Conservation (phyloP, 2,888 invertebrate species). For the Xestia xanthographa region DNA sequence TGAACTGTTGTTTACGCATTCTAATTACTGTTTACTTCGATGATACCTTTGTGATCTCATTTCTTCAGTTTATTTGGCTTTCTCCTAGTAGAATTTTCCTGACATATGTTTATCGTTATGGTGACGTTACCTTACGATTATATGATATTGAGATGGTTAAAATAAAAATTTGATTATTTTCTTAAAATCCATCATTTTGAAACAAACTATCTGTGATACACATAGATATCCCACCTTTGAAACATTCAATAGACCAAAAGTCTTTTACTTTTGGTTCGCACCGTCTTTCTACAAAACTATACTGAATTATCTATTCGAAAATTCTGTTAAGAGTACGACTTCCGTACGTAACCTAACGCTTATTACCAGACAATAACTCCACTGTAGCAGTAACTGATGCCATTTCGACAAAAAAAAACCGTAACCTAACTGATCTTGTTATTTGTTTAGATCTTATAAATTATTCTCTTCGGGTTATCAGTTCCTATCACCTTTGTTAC, state of each 20-base stretch:
- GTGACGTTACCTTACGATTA: neutral
- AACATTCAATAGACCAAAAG: neutral
- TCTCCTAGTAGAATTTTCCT: constrained; percentile 21
- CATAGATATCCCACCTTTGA: neutral
- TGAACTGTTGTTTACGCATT: constrained; percentile 57
- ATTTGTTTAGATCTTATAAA: constrained; percentile 32
- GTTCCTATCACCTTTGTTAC: constrained; percentile 1
- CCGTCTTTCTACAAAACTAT: neutral
- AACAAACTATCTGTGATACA: neutral
- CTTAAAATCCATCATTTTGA: neutral
- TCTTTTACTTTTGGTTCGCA: neutral
- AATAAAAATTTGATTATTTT: no score
- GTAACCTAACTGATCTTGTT: neutral
- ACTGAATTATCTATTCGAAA: neutral
- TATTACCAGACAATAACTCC: neutral
- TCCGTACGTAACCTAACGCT: neutral
- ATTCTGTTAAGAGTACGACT: neutral
- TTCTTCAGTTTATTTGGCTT: constrained; percentile 35
- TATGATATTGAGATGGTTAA: neutral
- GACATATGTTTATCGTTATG: neutral
- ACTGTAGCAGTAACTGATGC: no score
- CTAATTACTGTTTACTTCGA: constrained; percentile 55
- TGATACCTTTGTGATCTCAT: constrained; percentile 46
- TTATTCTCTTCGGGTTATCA: constrained; percentile 32
- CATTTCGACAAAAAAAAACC: neutral